A percentile compares a stretch with the other conserved stretches of the same genome.
Conservation (phyloP, 2,888 invertebrate genomes). For the Dioctria rufipes region DNA sequence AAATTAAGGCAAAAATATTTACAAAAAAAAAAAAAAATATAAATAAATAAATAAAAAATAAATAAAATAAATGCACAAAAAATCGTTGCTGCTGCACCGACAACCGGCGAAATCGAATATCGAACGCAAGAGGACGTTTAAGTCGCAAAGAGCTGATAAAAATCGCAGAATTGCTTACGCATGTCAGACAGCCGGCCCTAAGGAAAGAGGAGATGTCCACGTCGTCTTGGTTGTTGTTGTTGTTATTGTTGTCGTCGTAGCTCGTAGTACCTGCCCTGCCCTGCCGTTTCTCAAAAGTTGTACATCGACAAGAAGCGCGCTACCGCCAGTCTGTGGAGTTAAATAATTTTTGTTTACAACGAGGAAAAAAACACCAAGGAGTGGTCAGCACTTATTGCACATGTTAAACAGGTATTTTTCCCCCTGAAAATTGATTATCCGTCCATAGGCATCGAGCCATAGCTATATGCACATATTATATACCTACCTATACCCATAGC, state of each 20-base stretch:
- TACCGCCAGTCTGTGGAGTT: constrained; percentile 35
- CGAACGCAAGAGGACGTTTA: constrained; percentile 36
- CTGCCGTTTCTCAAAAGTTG: background rate
- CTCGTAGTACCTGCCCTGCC: background rate
- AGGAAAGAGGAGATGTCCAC: constrained; percentile 39
- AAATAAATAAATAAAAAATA: background rate
- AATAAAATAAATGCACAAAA: background rate
- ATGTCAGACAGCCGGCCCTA: constrained; percentile 30
- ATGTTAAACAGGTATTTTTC: constrained; percentile 54
- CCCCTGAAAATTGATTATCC: constrained; percentile 42
- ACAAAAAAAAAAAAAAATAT: background rate
- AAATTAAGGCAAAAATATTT: background rate
- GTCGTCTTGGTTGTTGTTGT: background rate
- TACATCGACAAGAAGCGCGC: background rate
- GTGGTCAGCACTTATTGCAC: constrained; percentile 52
- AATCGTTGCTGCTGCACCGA: background rate
- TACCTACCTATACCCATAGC: background rate
- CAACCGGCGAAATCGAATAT: constrained; percentile 24
- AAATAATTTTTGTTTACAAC: constrained; percentile 52
- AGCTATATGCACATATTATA: background rate
- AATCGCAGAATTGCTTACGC: constrained; percentile 50
- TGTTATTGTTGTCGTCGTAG: background rate
- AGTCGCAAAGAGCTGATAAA: constrained; percentile 28
- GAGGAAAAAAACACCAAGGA: constrained; percentile 44
- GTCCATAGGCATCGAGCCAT: constrained; percentile 27